Base-by-base conservation (phyloP, 2,113 vertebrate species). In the Pygoscelis adeliae region DNA sequence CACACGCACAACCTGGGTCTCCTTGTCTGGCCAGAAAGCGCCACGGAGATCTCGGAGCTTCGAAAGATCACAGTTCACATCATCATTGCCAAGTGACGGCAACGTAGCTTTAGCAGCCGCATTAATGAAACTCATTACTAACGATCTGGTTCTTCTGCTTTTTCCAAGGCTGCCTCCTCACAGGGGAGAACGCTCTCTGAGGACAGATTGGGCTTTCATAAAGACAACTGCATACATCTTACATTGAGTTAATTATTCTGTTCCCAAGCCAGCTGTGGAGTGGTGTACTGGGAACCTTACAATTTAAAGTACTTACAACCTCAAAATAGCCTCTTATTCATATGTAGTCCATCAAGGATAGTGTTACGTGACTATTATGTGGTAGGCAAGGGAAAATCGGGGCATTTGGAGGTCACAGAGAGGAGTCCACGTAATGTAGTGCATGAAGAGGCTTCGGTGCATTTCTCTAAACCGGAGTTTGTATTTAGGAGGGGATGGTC, bases 401-500 rank as follows among this genome's bases (percentile, higher is more conserved):
- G 96, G 91, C 90, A 76, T 83, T 56, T 96, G 90, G 82, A 97
- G 95, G 93, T 93, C 95, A 94, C 18, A 56, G 83, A 95, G 89
- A 81, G 44, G 63, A 87, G 89, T 90, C 87, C 73, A 85, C 3
- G 0, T 89, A 84, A 90, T 89, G 40, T 6, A 87, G 87, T 63
- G 56, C 53, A 63, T 53, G 91, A 94, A 88, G 71, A 91, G 53
- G 62, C 56, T 62, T 94, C 78, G 26, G 49, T 91, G 74, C 46
- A n/a, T 70, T 96, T 94, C 81, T 90, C 53, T 80, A 80, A 84
- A 91, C 62, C 47, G 84, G 74, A 56, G 73, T 93, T 91, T 96
- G 93, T 96, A 91, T 95, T 97, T 97, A 97, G 92, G 96, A 95
- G 53, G 87, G 74, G 82, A 85, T n/a, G 40, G 85, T 93, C 90